Evolutionary conservation across 2,797 vertebrate genomes (phyloP).

Genomic region (Hydrolagus colliei): DNA sequence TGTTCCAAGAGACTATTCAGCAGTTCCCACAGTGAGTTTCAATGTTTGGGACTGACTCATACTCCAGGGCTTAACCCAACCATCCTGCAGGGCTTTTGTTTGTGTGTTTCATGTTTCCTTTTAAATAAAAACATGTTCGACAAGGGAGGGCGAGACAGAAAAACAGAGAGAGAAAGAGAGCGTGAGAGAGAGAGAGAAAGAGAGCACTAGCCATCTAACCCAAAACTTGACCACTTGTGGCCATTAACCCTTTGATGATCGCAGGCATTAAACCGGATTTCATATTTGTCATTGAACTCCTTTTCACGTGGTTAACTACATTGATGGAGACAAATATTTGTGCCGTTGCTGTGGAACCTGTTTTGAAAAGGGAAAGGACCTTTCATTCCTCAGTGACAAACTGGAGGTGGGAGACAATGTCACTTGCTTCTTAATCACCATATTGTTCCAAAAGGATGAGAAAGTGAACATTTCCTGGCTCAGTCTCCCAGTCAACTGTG

Average conservation of each 20-base stretch:
- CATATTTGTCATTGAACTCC: neutral
- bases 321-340: too few species aligned
- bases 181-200: constrained; percentile 4
- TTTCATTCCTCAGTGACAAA: too few species aligned
- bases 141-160: too few species aligned
- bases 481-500: too few species aligned
- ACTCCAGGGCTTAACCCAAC: constrained; percentile 41
- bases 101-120: constrained; percentile 26
- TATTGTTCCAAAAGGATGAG: too few species aligned
- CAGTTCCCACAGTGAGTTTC: constrained; percentile 77
- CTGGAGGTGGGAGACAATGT: too few species aligned
- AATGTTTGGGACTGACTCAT: constrained; percentile 65
- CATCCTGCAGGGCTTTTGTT: constrained; percentile 28
- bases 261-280: neutral
- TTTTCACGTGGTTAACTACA: too few species aligned
- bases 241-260: neutral
- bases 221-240: neutral
- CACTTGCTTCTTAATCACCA: too few species aligned
- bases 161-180: neutral
- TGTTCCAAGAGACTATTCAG: constrained; percentile 67
- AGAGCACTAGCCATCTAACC: neutral
- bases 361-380: too few species aligned
- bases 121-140: constrained; percentile 10
- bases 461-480: too few species aligned
- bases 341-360: too few species aligned